Conservation (phyloP, 2,113 vertebrate genomes). For the Malurus alboscapulatus region DNA sequence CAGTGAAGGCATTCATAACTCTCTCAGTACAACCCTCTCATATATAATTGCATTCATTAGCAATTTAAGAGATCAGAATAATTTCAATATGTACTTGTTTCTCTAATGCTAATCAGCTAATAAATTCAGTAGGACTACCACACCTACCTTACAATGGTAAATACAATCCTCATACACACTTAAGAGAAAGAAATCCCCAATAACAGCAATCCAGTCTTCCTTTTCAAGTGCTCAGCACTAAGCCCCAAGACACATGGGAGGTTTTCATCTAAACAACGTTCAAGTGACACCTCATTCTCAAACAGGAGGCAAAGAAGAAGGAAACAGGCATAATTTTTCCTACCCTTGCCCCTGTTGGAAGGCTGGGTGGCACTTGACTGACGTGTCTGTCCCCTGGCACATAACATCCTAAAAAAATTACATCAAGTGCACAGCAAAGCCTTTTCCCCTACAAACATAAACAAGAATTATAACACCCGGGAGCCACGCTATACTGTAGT, state of each 20-base stretch:
- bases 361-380: background rate
- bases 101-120: background rate
- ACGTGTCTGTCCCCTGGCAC: background rate
- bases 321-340: background rate
- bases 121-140: background rate
- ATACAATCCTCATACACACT: background rate
- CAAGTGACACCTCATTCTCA: background rate
- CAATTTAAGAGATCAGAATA: background rate
- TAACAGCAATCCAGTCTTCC: background rate
- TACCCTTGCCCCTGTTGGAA: background rate
- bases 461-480: background rate
- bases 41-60: background rate
- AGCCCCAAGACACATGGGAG: background rate
- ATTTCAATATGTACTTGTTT: slow-evolving; percentile 7
- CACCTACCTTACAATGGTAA: background rate
- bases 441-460: background rate
- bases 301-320: background rate
- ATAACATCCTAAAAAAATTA: background rate
- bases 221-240: background rate
- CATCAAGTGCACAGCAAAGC: background rate
- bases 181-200: background rate
- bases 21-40: background rate
- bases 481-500: background rate
- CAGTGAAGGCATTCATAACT: background rate
- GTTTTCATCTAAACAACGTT: rapidly evolving